Percentiles rank a stretch among this genome's conserved stretches.
These are phyloP conservation scores for Arvicanthis niloticus DNA, from an alignment of 2,113 vertebrate species.

Conservation along the genomic window DNA sequence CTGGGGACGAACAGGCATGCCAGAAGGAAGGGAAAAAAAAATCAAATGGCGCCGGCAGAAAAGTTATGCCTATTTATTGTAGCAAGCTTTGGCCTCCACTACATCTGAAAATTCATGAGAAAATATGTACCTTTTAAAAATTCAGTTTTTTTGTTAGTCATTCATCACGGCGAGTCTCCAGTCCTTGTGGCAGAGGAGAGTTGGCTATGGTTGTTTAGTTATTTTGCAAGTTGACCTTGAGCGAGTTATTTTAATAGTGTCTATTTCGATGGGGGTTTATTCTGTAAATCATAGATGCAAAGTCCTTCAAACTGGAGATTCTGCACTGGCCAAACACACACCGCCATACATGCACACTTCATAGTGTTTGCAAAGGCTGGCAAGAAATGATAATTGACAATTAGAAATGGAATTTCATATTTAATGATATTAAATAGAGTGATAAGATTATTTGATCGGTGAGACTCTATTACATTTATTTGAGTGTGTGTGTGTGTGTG, in stretches of 20 bases:
- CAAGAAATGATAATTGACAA: slow-evolving; percentile 33
- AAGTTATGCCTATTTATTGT: slow-evolving; percentile 45
- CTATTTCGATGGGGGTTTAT: slow-evolving; percentile 56
- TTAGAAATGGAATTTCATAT: not conserved
- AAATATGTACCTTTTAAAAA: slow-evolving; percentile 67
- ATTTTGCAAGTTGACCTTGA: slow-evolving; percentile 70
- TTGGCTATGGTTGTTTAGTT: slow-evolving; percentile 50
- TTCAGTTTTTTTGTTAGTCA: slow-evolving; percentile 66
- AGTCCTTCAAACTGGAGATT: slow-evolving; percentile 47
- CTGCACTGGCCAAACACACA: slow-evolving; percentile 27
- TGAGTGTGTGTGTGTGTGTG: not conserved
- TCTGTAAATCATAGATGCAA: slow-evolving; percentile 46
- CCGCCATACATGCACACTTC: not conserved
- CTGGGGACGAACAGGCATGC: slow-evolving; percentile 49
- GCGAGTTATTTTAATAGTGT: slow-evolving; percentile 71
- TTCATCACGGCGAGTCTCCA: slow-evolving; percentile 55
- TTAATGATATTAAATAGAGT: slow-evolving; percentile 24
- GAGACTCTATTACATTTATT: not conserved
- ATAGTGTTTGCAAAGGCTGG: not conserved
- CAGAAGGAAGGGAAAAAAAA: not conserved
- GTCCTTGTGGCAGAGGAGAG: slow-evolving; percentile 44
- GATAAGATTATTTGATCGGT: not conserved
- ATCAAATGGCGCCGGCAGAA: slow-evolving; percentile 35
- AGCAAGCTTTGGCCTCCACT: not conserved
- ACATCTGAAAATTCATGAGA: slow-evolving; percentile 74